phyloP scores from a whole-genome alignment of 2,888 invertebrate genomes.

The Phalera bucephala region DNA sequence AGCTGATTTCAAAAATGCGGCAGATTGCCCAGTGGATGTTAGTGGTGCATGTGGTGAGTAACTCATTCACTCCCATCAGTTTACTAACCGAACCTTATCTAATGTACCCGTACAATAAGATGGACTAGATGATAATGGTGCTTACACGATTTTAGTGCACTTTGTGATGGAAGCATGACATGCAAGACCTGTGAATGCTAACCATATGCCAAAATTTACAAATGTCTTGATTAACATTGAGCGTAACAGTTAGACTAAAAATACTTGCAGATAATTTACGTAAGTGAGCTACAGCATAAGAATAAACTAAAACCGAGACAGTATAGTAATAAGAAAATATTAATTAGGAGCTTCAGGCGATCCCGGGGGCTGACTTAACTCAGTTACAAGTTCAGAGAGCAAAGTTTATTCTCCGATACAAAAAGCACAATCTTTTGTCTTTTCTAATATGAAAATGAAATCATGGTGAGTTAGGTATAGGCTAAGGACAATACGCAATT shows the following conservation, averaged over 20 bases:
- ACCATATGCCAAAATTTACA: conserved; percentile 1
- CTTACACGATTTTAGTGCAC: too few species aligned
- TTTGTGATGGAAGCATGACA: not conserved
- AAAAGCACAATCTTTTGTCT: conserved; percentile 47
- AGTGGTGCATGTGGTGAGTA: conserved; percentile 77
- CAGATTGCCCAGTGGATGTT: conserved; percentile 76
- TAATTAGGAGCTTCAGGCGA: conserved; percentile 52
- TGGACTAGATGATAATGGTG: conserved; percentile 6
- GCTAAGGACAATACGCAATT: not conserved
- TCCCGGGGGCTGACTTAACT: conserved; percentile 67
- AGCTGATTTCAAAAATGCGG: conserved; percentile 71
- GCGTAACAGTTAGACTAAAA: conserved; percentile 1
- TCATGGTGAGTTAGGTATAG: conserved; percentile 2
- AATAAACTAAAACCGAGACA: conserved; percentile 37
- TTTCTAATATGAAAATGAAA: conserved; percentile 30
- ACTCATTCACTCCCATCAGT: conserved; percentile 14
- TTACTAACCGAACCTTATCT: conserved; percentile 11
- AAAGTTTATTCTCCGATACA: conserved; percentile 61
- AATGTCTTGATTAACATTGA: not conserved
- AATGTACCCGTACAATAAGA: conserved; percentile 14
- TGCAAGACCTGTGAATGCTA: conserved; percentile 1
- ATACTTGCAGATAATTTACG: conserved; percentile 10
- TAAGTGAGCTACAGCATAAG: conserved; percentile 16
- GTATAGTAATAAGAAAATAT: conserved; percentile 56
- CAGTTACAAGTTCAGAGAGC: conserved; percentile 74